Evolutionary conservation across 2,797 vertebrate species (phyloP), one percentile per base, ranked within the genome.

Genomic region (Carduelis carduelis): DNA sequence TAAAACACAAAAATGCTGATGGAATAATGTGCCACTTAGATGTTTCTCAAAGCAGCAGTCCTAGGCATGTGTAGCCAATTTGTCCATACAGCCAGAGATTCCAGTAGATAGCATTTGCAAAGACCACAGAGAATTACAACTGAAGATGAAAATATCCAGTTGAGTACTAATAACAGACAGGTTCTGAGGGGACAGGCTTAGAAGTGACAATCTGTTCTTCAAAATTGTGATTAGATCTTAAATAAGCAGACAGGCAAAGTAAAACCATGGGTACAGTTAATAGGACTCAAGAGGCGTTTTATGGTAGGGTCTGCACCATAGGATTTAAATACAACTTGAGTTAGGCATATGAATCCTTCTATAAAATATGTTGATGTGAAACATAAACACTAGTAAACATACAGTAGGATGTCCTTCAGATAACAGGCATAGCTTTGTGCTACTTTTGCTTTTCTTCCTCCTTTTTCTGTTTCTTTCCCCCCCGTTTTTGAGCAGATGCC

Each of bases 251-350:
- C 97, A 98, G 98, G 98, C 97, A 98, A 98, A 98, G 98, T 98
- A 98, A 98, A 99, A 98, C 98, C 97, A 97, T 98, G 96, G 97
- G 98, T 97, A 97, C 97, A 96, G 97, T 98, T 98, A 98, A 98
- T 98, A 98, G 98, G 98, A 97, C 98, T 98, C 98, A 95, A 92
- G 98, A 98, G 98, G 96, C 97, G 96, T 98, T 98, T 99, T 98
- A 98, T 98, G 96, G 91, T 96, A 97, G 97, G 96, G 97, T 98
- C 97, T 98, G 97, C 93, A 97, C 97, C 97, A 94, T 97, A 98
- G 98, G 98, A 98, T 99, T 98, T 98, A 97, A 97, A 97, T 98
- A 97, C 97, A 98, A 97, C 97, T 97, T 98, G 97, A 97, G 78
- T 95, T 96, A 94, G 87, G 89, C 82, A 8, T 97, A 95, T 95